A percentile compares a stretch with the other conserved stretches of the same genome.
Evolutionary conservation across 2,797 vertebrate genomes (phyloP).

Genomic region (Eidolon dupreanum): DNA sequence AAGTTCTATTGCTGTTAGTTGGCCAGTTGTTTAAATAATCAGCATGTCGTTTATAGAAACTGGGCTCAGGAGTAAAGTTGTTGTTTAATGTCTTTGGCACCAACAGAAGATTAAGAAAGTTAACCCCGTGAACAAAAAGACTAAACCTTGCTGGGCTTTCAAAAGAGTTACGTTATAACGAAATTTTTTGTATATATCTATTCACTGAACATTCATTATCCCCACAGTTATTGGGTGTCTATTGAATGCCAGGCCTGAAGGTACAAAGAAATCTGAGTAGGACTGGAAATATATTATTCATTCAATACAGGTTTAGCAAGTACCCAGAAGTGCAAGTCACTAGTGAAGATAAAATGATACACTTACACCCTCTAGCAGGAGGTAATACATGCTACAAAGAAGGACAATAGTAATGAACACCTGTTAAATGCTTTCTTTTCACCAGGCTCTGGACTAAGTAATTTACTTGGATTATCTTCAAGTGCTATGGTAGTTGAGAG

Average conservation of each 20-base stretch:
- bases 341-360: neutral
- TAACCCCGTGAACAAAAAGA: neutral
- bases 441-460: neutral
- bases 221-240: neutral
- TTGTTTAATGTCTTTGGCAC: neutral
- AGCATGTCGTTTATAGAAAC: neutral
- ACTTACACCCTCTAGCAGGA: neutral
- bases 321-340: neutral
- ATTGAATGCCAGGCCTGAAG: neutral
- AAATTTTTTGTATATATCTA: neutral
- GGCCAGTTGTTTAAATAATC: neutral
- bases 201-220: neutral
- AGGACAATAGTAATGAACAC: neutral
- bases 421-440: neutral
- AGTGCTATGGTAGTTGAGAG: neutral
- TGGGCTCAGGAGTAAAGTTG: neutral
- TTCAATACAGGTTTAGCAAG: neutral
- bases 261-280: neutral
- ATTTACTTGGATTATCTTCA: neutral
- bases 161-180: neutral
- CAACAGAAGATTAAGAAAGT: neutral
- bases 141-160: neutral
- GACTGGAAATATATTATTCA: neutral
- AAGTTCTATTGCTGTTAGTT: neutral
- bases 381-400: neutral